Conservation (phyloP, 2,113 vertebrate species). For the Dryoscopus gambensis region DNA sequence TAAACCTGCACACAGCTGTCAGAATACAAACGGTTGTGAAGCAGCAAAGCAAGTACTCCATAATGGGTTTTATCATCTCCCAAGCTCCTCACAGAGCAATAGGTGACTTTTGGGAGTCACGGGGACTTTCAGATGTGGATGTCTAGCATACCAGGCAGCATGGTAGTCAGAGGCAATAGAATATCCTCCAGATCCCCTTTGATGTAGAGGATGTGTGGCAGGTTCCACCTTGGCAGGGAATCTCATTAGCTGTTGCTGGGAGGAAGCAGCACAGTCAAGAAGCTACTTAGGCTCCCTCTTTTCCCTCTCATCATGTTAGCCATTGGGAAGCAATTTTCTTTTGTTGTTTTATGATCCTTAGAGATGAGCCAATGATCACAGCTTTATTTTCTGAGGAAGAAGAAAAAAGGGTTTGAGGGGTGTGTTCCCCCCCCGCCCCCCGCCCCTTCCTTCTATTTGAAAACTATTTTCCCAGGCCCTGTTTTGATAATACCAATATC, state of each 20-base stretch:
- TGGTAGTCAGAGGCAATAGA: not conserved
- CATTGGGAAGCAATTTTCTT: not conserved
- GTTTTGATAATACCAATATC: not conserved
- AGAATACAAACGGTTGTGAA: not conserved
- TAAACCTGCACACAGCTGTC: not conserved
- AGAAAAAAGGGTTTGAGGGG: not conserved
- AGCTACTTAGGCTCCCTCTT: not conserved
- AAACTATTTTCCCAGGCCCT: not conserved
- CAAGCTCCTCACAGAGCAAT: not conserved
- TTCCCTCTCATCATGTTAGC: not conserved
- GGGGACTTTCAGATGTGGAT: not conserved
- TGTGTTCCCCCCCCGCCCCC: accelerated
- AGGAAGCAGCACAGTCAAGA: not conserved
- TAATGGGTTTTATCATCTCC: not conserved
- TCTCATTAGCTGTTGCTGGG: not conserved
- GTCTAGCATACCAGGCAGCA: not conserved
- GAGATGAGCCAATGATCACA: not conserved
- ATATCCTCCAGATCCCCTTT: not conserved
- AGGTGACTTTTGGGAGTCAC: not conserved
- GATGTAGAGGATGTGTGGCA: not conserved
- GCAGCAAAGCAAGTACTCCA: not conserved
- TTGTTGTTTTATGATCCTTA: not conserved
- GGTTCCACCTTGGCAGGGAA: not conserved
- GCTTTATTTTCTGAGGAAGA: not conserved
- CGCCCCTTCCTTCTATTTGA: not conserved